A percentile compares a stretch with the other conserved stretches of the same genome.
phyloP scores from a whole-genome alignment of 2,113 vertebrate genomes.

The Noctilio leporinus region DNA sequence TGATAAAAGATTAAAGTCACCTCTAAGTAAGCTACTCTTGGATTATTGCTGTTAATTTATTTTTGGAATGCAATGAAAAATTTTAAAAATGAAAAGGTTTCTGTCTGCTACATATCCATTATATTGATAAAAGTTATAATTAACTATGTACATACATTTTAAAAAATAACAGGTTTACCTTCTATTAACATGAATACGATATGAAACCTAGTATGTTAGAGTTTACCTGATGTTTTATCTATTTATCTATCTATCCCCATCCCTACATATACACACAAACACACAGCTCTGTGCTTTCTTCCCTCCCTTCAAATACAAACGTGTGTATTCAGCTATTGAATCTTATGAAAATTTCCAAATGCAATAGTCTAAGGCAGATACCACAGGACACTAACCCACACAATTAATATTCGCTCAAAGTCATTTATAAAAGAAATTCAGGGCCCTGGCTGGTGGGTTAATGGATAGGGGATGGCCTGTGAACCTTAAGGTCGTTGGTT shows the following conservation, averaged over 20 bases:
- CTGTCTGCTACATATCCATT: background rate
- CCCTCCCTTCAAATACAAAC: background rate
- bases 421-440: background rate
- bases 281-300: background rate
- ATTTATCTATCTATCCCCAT: background rate
- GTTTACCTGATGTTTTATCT: background rate
- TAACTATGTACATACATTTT: background rate
- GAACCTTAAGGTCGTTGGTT: too few species aligned
- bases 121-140: background rate
- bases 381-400: background rate
- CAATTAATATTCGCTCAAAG: background rate
- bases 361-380: background rate
- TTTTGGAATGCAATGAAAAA: background rate
- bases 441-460: too few species aligned
- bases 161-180: background rate
- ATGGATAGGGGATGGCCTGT: too few species aligned
- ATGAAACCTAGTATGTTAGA: background rate
- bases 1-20: background rate
- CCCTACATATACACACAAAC: background rate
- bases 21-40: background rate
- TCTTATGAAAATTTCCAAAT: conserved; percentile 10
- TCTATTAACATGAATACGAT: background rate
- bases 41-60: background rate
- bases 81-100: background rate
- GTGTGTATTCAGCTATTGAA: background rate